phyloP scores from a whole-genome alignment of 1,140 invertebrate genomes.

The Dendroctonus ponderosae region DNA sequence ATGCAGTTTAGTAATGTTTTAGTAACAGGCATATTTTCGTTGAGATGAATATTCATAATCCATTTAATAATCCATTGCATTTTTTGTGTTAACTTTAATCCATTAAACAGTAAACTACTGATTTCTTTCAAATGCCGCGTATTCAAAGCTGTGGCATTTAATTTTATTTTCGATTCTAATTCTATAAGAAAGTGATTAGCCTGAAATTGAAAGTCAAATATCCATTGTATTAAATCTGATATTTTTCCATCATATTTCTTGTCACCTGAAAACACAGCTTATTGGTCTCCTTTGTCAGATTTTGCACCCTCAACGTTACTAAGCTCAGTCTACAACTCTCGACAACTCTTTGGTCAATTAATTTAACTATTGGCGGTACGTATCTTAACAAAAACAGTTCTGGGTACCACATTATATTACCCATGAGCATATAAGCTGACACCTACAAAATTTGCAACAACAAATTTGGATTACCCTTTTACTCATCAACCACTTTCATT shows the following conservation, averaged over 20 bases:
- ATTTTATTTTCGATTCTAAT: constrained; percentile 57
- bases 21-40: constrained; percentile 72
- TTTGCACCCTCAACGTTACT: constrained; percentile 59
- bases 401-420: constrained; percentile 78
- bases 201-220: constrained; percentile 37
- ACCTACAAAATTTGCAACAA: constrained; percentile 58
- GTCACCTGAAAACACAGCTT: constrained; percentile 53
- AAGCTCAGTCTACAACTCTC: constrained; percentile 58
- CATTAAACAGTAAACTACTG: constrained; percentile 62
- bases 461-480: constrained; percentile 5
- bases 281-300: constrained; percentile 61
- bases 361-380: constrained; percentile 58
- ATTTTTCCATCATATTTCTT: neutral
- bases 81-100: constrained; percentile 62
- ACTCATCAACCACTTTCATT: constrained; percentile 8
- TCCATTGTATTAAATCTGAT: neutral
- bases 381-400: constrained; percentile 70
- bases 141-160: constrained; percentile 56
- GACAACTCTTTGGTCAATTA: constrained; percentile 62
- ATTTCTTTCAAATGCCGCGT: constrained; percentile 63
- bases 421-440: constrained; percentile 70
- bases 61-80: constrained; percentile 63
- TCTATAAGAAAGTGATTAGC: constrained; percentile 62
- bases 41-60: constrained; percentile 80
- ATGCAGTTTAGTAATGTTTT: constrained; percentile 73